Evolutionary conservation across 2,113 vertebrate species (phyloP), one percentile per base, ranked within the genome.

Genomic region (Clinocottus analis): DNA sequence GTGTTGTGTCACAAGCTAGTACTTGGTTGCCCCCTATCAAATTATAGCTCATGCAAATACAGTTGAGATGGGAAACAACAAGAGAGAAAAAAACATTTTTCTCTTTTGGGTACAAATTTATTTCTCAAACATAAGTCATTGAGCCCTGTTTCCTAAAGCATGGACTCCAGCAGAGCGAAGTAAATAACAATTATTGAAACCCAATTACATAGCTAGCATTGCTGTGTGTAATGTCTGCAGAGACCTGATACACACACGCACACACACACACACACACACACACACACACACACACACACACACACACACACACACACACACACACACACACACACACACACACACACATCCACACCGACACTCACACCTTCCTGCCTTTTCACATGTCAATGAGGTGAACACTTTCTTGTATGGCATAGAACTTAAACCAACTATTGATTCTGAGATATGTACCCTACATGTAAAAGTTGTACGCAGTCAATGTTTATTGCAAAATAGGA

Each of bases 321-420:
- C n/a, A n/a, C n/a, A n/a, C n/a, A n/a, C n/a, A n/a, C n/a, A n/a
- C n/a, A n/a, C n/a, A n/a, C n/a, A n/a, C n/a, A n/a, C n/a, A n/a
- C n/a, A n/a, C n/a, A n/a, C n/a, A n/a, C n/a, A n/a, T n/a, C n/a
- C n/a, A n/a, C n/a, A n/a, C n/a, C n/a, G n/a, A n/a, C n/a, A n/a
- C n/a, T n/a, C n/a, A n/a, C n/a, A n/a, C 7, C 37, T 39, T 39
- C 37, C 37, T 39, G 37, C 10, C 7, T 10, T 39, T 39, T 39
- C 64, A 43, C 31, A 21, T 35, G 55, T 58, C 45, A 27, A 72
- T 65, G 64, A 69, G 29, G 31, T 31, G 7, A 33, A 59, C 29
- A 19, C 14, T 39, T 39, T 17, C 13, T 23, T 23, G 3, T 29
- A 27, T 56, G 23, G 19, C 23, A 19, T 41, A 41, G 21, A 14